Evolutionary conservation across 2,888 invertebrate species (phyloP).

Genomic region (Stenodema calcarata): DNA sequence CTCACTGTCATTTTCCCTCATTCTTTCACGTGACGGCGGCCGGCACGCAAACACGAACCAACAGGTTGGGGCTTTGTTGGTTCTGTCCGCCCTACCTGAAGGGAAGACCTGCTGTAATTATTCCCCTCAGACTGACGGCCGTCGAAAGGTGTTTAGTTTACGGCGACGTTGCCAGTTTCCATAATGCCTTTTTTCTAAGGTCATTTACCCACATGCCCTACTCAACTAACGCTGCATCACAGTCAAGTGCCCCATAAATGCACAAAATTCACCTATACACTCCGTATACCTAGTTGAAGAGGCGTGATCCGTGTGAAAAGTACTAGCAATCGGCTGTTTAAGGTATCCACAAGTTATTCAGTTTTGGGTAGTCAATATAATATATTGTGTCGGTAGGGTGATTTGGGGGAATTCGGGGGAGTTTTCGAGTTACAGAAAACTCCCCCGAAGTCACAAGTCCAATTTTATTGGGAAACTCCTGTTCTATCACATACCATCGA

Average conservation of each 20-base stretch:
- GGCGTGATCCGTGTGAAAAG: no score
- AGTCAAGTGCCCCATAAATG: background rate
- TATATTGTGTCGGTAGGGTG: no score
- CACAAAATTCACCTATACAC: background rate
- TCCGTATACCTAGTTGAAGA: no score
- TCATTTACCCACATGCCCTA: background rate
- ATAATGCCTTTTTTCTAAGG: background rate
- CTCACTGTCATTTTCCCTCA: background rate
- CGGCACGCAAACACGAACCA: background rate
- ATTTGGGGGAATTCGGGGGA: no score
- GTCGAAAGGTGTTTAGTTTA: slow-evolving; percentile 2
- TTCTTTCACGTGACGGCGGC: background rate
- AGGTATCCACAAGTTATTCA: no score
- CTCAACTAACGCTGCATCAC: background rate
- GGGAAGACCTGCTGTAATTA: background rate
- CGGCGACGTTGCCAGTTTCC: background rate
- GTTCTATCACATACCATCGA: no score
- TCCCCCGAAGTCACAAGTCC: no score
- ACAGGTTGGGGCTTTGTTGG: background rate
- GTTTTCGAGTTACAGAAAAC: no score
- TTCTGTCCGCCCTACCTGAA: background rate
- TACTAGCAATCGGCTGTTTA: no score
- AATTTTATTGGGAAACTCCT: no score
- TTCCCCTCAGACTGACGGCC: background rate
- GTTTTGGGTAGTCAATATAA: no score